These are phyloP conservation scores for Cladopsammia gracilis DNA, from an alignment of 64 coral and sea anemone species.

Conservation along the genomic window DNA sequence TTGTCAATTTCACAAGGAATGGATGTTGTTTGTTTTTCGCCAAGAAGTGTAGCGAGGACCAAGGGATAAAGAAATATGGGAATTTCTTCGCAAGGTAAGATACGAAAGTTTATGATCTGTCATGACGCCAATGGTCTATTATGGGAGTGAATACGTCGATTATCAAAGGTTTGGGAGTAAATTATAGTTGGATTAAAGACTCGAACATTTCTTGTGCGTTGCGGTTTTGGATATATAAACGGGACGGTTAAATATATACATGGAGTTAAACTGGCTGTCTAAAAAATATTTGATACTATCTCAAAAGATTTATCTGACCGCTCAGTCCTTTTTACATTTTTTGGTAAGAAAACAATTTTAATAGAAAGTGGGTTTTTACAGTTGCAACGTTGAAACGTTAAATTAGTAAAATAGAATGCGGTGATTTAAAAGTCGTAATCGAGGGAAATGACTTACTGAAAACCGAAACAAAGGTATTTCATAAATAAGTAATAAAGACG, in stretches of 20 bases:
- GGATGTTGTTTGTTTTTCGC: constrained; percentile 21
- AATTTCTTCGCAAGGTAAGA: constrained; percentile 41
- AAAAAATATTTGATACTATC: too few species aligned
- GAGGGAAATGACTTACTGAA: background rate
- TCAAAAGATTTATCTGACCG: too few species aligned
- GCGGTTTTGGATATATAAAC: too few species aligned
- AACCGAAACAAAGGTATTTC: constrained; percentile 3
- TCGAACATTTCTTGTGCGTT: too few species aligned
- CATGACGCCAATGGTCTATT: background rate
- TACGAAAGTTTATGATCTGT: constrained; percentile 7
- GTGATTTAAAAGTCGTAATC: constrained; percentile 3
- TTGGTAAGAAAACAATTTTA: background rate
- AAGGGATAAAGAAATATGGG: constrained; percentile 43
- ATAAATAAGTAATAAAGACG: constrained; percentile 28
- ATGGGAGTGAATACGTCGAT: background rate
- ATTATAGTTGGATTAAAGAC: background rate
- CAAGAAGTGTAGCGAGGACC: constrained; percentile 7
- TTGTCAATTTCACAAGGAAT: constrained; percentile 6
- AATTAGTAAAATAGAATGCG: background rate
- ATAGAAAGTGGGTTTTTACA: background rate
- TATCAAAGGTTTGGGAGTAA: background rate
- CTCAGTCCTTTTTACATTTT: background rate
- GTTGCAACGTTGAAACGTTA: background rate
- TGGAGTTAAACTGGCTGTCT: too few species aligned
- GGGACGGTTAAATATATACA: too few species aligned